Percentiles rank a stretch among this genome's conserved stretches.
Conservation (phyloP, 2,113 vertebrate genomes). For the Chaetodon trifascialis region DNA sequence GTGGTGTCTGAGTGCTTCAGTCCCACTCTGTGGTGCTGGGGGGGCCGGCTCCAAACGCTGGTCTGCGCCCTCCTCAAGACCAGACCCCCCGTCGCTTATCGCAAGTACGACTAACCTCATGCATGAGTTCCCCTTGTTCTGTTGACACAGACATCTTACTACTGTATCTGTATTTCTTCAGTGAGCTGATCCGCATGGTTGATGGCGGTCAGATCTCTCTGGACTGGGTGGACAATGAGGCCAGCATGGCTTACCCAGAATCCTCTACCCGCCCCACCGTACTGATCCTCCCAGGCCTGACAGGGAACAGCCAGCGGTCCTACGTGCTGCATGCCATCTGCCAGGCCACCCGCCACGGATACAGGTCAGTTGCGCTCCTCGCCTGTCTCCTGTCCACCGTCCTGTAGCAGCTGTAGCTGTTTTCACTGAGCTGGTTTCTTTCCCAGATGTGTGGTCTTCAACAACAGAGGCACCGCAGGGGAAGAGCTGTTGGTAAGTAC, state of each 20-base stretch:
- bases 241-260: constrained; percentile 68
- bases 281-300: constrained; percentile 88
- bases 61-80: constrained; percentile 81
- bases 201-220: constrained; percentile 90
- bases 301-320: constrained; percentile 85
- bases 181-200: constrained; percentile 84
- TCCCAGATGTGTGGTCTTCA: constrained; percentile 87
- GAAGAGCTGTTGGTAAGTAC: constrained; percentile 88
- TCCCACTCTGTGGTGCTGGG: constrained; percentile 87
- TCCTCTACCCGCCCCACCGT: constrained; percentile 83
- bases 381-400: not conserved
- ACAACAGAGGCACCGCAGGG: constrained; percentile 86
- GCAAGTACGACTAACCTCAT: constrained; percentile 79
- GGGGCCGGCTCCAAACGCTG: constrained; percentile 83
- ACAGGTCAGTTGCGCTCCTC: constrained; percentile 79
- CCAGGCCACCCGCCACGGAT: constrained; percentile 82
- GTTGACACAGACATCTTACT: not conserved
- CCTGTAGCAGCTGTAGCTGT: not conserved
- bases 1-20: constrained; percentile 79
- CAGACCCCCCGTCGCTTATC: constrained; percentile 79
- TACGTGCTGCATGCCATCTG: constrained; percentile 84
- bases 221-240: constrained; percentile 85
- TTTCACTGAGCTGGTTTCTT: constrained; percentile 12
- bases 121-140: not conserved
- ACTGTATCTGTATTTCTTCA: constrained; percentile 4